Base-by-base conservation (phyloP, 1,140 invertebrate species). In the Vanessa atalanta region DNA sequence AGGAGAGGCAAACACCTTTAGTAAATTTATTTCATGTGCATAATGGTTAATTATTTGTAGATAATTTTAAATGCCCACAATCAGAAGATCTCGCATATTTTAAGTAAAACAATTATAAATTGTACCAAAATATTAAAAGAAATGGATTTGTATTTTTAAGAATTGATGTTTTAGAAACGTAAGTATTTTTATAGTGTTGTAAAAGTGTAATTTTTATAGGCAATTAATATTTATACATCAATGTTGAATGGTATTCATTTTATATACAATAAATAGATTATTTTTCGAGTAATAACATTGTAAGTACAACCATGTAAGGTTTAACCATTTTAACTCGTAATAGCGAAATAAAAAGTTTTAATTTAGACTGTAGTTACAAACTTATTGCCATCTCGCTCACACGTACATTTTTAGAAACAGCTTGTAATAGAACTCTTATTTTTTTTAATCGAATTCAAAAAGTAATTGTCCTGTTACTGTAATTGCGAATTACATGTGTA, bases 121-220 rank as follows among this genome's bases (percentile, higher is more conserved):
- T 53, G 51, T 53, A 53, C 51, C 23, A 7, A 60, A 13, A 26
- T 26, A 60, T 26, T 60, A 31, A 11, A 60, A 51, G 11, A 23
- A 60, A 60, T 26, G 55, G n/a, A 53, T 51, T 51, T 60, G 55
- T 60, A 60, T 60, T 60, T 53, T 60, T 26, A 60, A 60, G 55
- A 60, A 60, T 60, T 9, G 55, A 60, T 60, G 55, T 60, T 60
- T 37, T 60, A 60, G 55, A 60, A 1, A 60, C 11, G 26, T 68
- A 53, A 53, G 51, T 53, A 68, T 68, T 68, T 68, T 67, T 51
- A 67, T 67, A 51, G 65, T 53, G 23, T 60, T 60, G 23, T 53
- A 37, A 67, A 65, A 37, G 2, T 60, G 23, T 26, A 60, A 53
- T 53, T 67, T 67, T 67, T 67, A 53, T 37, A 53, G 26, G 14